A percentile compares a stretch with the other conserved stretches of the same genome.
Evolutionary conservation across 23 tunicate genomes (phyloP).

Genomic region (Styela clava): DNA sequence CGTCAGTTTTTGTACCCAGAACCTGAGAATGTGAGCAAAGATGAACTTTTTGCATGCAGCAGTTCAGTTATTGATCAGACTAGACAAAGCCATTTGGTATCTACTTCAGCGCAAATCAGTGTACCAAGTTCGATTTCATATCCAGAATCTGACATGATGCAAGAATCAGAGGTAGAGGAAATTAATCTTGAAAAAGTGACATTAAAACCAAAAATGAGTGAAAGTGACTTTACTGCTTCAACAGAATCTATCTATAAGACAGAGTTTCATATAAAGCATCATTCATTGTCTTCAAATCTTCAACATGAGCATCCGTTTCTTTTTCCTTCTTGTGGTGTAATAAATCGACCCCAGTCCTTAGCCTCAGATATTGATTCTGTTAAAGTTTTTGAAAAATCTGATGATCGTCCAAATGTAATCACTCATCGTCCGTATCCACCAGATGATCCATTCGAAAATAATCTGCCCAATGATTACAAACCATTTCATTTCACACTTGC

Average conservation of each 20-base stretch:
- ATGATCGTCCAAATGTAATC: conserved; percentile 4
- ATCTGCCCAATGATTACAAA: background rate
- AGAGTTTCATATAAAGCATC: background rate
- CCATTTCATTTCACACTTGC: background rate
- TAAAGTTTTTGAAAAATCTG: background rate
- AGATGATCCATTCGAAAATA: background rate
- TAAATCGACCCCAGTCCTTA: background rate
- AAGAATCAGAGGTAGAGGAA: conserved; percentile 4
- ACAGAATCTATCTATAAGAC: background rate
- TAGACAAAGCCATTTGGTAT: background rate
- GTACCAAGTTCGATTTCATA: background rate
- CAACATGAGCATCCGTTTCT: background rate
- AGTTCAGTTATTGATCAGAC: too few relatives aligned
- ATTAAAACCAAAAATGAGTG: background rate
- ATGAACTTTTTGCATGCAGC: too few relatives aligned
- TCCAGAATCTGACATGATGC: background rate
- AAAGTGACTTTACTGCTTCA: background rate
- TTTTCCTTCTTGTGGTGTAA: background rate
- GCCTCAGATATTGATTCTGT: background rate
- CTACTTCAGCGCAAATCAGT: conserved; percentile 2
- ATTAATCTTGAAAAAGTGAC: background rate
- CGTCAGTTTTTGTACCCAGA: too few relatives aligned
- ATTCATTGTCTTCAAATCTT: background rate
- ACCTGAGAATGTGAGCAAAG: too few relatives aligned
- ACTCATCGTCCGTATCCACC: conserved; percentile 10